phyloP scores from a whole-genome alignment of 1,140 invertebrate species.

The Drosophila gunungcola region DNA sequence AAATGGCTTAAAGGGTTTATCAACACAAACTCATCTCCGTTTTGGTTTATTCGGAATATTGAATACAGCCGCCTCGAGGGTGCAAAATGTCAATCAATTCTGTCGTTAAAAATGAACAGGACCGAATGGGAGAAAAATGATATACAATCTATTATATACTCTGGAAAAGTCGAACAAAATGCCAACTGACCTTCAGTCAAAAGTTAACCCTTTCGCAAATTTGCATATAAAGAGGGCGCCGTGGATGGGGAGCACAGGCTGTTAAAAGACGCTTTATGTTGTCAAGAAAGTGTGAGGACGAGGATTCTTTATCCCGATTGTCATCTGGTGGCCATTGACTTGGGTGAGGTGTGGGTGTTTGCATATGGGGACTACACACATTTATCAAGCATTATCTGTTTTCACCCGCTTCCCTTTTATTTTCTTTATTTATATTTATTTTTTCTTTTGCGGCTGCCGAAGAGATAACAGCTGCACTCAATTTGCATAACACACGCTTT shows the following conservation, averaged over 20 bases:
- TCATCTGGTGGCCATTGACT: slow-evolving; percentile 49
- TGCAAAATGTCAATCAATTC: slow-evolving; percentile 80
- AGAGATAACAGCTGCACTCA: slow-evolving; percentile 75
- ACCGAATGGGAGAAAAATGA: slow-evolving; percentile 51
- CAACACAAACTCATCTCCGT: slow-evolving; percentile 62
- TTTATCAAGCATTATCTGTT: slow-evolving; percentile 80
- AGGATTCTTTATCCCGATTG: slow-evolving; percentile 59
- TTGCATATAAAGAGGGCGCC: slow-evolving; percentile 74
- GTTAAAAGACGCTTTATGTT: slow-evolving; percentile 78
- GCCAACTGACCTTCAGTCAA: slow-evolving; percentile 78
- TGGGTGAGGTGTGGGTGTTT: slow-evolving; percentile 16
- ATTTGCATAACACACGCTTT: slow-evolving; percentile 71
- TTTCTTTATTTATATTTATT: slow-evolving; percentile 46
- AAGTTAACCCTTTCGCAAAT: slow-evolving; percentile 77
- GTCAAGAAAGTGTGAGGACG: slow-evolving; percentile 42
- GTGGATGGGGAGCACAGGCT: slow-evolving; percentile 21
- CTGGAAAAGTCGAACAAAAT: slow-evolving; percentile 65
- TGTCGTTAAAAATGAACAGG: slow-evolving; percentile 70
- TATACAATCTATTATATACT: slow-evolving; percentile 68
- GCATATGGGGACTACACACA: slow-evolving; percentile 57
- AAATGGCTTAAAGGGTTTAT: slow-evolving; percentile 73
- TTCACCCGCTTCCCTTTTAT: slow-evolving; percentile 39
- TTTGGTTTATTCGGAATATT: slow-evolving; percentile 59
- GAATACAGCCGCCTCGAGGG: slow-evolving; percentile 73
- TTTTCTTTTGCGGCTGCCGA: slow-evolving; percentile 37